Evolutionary conservation across 2,888 invertebrate species (phyloP).

Genomic region (Chymomyza procnemis): DNA sequence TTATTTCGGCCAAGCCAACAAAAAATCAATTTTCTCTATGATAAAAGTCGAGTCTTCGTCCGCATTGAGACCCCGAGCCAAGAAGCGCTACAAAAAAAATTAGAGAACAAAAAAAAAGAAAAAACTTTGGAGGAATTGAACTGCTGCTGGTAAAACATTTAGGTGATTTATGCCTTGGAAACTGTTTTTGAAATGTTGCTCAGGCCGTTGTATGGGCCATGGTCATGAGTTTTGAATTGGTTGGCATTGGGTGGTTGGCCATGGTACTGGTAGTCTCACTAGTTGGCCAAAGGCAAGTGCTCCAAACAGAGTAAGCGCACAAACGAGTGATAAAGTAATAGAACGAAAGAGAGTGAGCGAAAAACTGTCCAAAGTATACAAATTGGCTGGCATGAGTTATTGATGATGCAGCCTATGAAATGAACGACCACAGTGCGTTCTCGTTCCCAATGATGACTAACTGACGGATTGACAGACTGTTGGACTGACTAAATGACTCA

Average conservation of each 20-base stretch:
- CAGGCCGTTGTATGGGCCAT: constrained; percentile 28
- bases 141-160: constrained; percentile 57
- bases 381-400: constrained; percentile 72
- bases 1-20: constrained; percentile 53
- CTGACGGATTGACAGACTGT: constrained; percentile 30
- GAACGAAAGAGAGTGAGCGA: constrained; percentile 20
- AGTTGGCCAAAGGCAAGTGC: constrained; percentile 60
- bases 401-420: constrained; percentile 67
- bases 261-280: constrained; percentile 5
- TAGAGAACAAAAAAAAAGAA: constrained; percentile 7
- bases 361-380: constrained; percentile 71
- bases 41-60: constrained; percentile 44
- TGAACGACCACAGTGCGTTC: constrained; percentile 55
- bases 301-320: constrained; percentile 28
- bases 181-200: constrained; percentile 72
- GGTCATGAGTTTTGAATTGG: constrained; percentile 38
- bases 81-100: constrained; percentile 24
- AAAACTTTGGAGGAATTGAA: constrained; percentile 2
- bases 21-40: constrained; percentile 71
- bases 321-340: background rate
- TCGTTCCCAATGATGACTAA: constrained; percentile 17
- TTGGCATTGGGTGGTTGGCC: background rate
- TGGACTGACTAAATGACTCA: constrained; percentile 9
- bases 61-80: background rate
- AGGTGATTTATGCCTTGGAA: constrained; percentile 70